Evolutionary conservation across 1,140 invertebrate genomes (phyloP).

Genomic region (Aphelenchoides besseyi): DNA sequence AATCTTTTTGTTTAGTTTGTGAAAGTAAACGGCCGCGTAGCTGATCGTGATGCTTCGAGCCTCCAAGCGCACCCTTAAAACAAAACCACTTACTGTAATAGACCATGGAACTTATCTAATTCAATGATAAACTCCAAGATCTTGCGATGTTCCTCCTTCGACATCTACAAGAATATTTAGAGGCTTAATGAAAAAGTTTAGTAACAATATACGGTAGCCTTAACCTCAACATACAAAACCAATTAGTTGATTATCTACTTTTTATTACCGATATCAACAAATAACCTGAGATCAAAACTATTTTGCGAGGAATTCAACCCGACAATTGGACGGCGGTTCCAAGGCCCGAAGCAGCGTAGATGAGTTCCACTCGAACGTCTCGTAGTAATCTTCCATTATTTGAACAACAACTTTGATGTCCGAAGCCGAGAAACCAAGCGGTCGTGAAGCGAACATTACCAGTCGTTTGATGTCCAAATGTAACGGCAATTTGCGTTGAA

Average conservation of each 20-base stretch:
- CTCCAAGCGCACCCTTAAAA: constrained; percentile 17
- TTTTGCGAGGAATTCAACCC: neutral
- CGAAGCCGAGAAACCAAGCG: neutral
- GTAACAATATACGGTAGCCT: neutral
- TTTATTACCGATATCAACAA: neutral
- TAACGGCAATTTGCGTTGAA: constrained; percentile 10
- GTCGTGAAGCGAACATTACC: neutral
- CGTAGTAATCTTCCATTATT: neutral
- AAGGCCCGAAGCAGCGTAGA: neutral
- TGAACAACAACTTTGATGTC: neutral
- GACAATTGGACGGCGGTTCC: neutral
- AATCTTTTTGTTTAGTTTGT: neutral
- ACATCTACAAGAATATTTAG: neutral
- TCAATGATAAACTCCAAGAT: constrained; percentile 15
- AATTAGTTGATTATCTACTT: neutral
- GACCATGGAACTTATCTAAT: neutral
- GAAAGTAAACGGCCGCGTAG: constrained; percentile 13
- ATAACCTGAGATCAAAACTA: neutral
- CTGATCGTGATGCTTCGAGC: neutral
- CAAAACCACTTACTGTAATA: neutral
- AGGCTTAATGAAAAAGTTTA: neutral
- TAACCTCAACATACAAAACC: neutral
- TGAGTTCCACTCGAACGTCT: constrained; percentile 17
- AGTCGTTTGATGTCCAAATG: neutral
- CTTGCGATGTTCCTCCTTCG: neutral